Base-by-base conservation (phyloP, 2,113 vertebrate genomes). In the Psittacara wagleri region DNA sequence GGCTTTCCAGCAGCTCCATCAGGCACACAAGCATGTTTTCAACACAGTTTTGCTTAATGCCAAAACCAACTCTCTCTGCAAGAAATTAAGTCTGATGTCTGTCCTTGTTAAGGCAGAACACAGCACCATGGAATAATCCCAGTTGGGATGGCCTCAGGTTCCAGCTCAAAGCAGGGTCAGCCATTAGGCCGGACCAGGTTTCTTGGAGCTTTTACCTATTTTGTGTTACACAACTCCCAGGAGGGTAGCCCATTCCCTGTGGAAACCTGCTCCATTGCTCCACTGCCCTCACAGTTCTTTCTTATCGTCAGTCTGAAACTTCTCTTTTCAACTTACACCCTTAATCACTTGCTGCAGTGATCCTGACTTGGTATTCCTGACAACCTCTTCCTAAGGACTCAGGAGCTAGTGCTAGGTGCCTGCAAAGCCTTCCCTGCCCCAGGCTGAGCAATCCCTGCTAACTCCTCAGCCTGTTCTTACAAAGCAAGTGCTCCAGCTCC, bases 121-220 rank as follows among this genome's bases (percentile, higher is more conserved):
- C 23, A n/a, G 37, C 25, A 41, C 33, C 1, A 1, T 0, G 0
- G 49, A 49, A 67, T 54, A 37, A 51, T 33, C 12, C 0, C 0
- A 7, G 41, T 10, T 41, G 46, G 44, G 83, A 28, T 37, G 18
- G 11, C 28, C 67, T 67, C 61, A 49, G 64, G 91, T 3, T 28
- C 13, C 20, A 48, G 35, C 63, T 93, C 59, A 67, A 66, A 90
- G 73, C n/a, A 51, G 54, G 44, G 17, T 66, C 79, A 70, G 41
- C 31, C 28, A 5, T 8, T 41, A 90, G 63, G 35, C 31, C 39
- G 39, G 27, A 17, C 17, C 14, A 51, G 37, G 14, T 8, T 59
- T 54, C 51, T 49, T 10, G 6, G 46, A 62, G 28, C 20, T 90
- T 31, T 67, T 5, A 74, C 7, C 43, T 43, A 8, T 7, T 0